phyloP scores from a whole-genome alignment of 2,888 invertebrate species.

The Melanophora roralis region DNA sequence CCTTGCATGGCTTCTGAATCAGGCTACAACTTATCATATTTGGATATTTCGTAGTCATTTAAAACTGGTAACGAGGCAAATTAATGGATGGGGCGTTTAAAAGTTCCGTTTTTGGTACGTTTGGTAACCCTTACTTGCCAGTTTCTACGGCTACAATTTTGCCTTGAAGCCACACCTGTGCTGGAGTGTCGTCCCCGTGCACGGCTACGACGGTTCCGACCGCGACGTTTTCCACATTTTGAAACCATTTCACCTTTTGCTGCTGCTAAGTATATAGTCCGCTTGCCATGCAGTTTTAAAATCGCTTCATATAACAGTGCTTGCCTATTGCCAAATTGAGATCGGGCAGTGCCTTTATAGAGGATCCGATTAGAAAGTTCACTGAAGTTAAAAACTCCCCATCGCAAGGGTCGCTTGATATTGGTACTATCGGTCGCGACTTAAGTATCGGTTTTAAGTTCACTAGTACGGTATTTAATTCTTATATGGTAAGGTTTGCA shows the following conservation, averaged over 20 bases:
- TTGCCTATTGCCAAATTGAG: background rate
- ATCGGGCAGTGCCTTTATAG: background rate
- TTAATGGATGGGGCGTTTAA: background rate
- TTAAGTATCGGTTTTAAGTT: background rate
- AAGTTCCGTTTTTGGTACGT: background rate
- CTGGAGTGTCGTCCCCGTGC: background rate
- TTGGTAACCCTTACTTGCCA: background rate
- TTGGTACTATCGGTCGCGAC: background rate
- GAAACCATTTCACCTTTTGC: background rate
- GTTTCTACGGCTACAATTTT: background rate
- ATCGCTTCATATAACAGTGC: background rate
- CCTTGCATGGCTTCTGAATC: background rate
- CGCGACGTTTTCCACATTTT: background rate
- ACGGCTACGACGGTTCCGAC: background rate
- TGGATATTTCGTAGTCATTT: too few relatives aligned
- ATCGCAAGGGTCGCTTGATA: constrained; percentile 9
- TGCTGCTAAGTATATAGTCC: background rate
- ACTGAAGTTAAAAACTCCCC: background rate
- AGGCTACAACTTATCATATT: too few relatives aligned
- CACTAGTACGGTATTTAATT: background rate
- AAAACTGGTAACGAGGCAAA: background rate
- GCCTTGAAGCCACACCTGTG: background rate
- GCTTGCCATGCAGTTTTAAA: background rate
- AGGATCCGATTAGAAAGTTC: background rate
- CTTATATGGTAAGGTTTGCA: background rate